Evolutionary conservation across 2,888 invertebrate genomes (phyloP), one percentile per base, ranked within the genome.

Genomic region (Mesoligia furuncula): DNA sequence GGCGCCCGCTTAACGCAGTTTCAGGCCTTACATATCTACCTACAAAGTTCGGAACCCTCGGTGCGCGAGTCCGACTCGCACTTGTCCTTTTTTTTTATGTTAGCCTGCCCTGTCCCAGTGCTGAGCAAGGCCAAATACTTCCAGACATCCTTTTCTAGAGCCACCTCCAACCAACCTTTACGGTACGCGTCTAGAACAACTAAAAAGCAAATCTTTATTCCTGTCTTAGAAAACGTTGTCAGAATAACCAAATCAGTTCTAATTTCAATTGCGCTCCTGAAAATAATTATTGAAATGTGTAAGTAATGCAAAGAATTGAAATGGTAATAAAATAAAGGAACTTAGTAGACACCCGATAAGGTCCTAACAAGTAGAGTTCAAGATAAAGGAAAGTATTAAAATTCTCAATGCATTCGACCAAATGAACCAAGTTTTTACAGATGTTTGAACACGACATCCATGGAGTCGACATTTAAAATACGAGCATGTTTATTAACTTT

Each of bases 361-460:
- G 90, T 92, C 90, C 91, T 94, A 95, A 94, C 94, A 93, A 95
- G 94, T 93, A 93, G 93, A 95, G 94, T 94, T 95, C 91, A 93
- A 94, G 93, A 93, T 93, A 94, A 93, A 93, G 94, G 92, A 94
- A 93, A 92, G 94, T 94, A 95, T 96, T 96, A 95, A 95, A 95
- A 96, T 96, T 96, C 96, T 91, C 93, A 90, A 93, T 95, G 96
- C 96, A 96, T 95, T 94, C 94, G 92, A 92, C 94, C 94, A 96
- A 96, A 96, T 95, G 96, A 96, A 96, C 95, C 95, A 95, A 96
- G 94, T 96, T 96, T 95, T 94, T 95, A 93, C 93, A 93, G 94
- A 93, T 91, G 91, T 90, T 91, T 88, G 92, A 93, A 88, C 88
- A 73, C 74, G 84, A 87, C 87, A 86, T 73, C 85, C 54, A 62